Percentiles rank a stretch among this genome's conserved stretches.
Conservation (phyloP, 2,113 vertebrate genomes). For the Balaeniceps rex region DNA sequence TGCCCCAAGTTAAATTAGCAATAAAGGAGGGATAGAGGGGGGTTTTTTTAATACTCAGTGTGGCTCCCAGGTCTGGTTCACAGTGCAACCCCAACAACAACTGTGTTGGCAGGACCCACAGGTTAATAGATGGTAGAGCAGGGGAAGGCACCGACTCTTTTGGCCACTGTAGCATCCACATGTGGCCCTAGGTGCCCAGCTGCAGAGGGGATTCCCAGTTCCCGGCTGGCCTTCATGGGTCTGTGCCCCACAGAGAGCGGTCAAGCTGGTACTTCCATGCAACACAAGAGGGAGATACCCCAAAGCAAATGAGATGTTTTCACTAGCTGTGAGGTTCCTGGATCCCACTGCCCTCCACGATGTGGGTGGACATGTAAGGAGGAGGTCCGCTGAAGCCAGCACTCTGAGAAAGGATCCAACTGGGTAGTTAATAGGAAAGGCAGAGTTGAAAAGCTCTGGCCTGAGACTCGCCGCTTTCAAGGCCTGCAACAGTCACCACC, state of each 20-base stretch:
- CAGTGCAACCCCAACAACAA: background rate
- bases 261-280: background rate
- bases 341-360: background rate
- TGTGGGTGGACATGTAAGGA: fast-evolving
- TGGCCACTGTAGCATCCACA: background rate
- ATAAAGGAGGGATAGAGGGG: background rate
- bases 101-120: background rate
- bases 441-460: background rate
- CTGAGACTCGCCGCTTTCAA: background rate
- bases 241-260: background rate
- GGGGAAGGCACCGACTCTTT: background rate
- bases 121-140: background rate
- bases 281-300: background rate
- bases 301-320: background rate
- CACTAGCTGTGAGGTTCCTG: background rate
- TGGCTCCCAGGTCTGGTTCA: background rate
- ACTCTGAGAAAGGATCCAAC: background rate
- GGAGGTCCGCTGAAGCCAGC: background rate
- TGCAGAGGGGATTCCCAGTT: background rate
- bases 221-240: fast-evolving
- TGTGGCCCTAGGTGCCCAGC: background rate
- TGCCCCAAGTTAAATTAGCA: background rate
- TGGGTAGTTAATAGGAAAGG: background rate
- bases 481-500: background rate
- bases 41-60: background rate